Evolutionary conservation across 1,140 invertebrate species (phyloP).

Genomic region (Leptinotarsa lineolata): DNA sequence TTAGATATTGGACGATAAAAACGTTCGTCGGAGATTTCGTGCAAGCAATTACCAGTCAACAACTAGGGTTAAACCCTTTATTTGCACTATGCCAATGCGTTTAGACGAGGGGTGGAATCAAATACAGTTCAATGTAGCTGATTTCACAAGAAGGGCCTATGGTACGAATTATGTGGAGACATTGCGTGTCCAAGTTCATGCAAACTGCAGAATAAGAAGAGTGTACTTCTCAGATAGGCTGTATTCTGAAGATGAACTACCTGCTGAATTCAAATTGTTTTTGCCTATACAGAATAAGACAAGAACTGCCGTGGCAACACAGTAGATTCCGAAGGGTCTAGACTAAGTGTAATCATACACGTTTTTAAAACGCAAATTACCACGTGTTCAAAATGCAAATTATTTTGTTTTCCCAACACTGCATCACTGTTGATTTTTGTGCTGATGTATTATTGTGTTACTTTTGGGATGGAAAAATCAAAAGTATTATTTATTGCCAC

Average conservation of each 20-base stretch:
- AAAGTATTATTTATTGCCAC: no score
- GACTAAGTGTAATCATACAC: neutral
- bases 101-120: conserved; percentile 99
- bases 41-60: conserved; percentile 98
- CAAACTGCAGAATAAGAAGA: conserved; percentile 96
- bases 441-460: no score
- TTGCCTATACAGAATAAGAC: conserved; percentile 71
- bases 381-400: neutral
- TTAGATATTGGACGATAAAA: conserved; percentile 96
- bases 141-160: conserved; percentile 97
- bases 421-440: no score
- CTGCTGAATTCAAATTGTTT: conserved; percentile 98
- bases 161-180: conserved; percentile 99
- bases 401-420: no score
- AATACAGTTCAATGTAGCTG: conserved; percentile 98
- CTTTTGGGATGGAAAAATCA: no score
- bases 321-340: conserved; percentile 20
- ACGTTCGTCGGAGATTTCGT: conserved; percentile 91
- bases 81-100: conserved; percentile 99
- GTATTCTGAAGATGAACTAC: conserved; percentile 98
- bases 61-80: conserved; percentile 97
- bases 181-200: conserved; percentile 95
- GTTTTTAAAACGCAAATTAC: neutral
- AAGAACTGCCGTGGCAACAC: conserved; percentile 40
- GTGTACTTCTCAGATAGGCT: conserved; percentile 98